phyloP scores from a whole-genome alignment of 2,888 invertebrate genomes.

The Nymphalis polychloros region DNA sequence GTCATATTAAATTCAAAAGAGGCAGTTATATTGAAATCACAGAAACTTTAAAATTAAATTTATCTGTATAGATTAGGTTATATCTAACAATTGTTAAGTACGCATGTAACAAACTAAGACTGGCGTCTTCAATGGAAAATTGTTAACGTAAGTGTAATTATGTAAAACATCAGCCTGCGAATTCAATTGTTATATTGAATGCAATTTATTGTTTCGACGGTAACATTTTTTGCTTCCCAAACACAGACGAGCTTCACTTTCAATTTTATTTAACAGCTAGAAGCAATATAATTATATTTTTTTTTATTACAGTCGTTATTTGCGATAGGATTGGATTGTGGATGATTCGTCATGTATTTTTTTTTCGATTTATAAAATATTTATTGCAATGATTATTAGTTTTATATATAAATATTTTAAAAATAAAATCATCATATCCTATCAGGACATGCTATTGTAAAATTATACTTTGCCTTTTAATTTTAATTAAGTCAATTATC shows the following conservation, averaged over 20 bases:
- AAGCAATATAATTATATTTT: conserved; percentile 33
- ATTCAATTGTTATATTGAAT: conserved; percentile 27
- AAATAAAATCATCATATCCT: no score
- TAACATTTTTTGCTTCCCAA: conserved; percentile 45
- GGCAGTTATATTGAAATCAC: no score
- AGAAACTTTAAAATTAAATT: no score
- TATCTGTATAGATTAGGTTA: no score
- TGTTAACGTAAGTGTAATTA: background rate
- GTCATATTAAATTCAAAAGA: no score
- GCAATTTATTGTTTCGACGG: conserved; percentile 28
- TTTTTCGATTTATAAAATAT: background rate
- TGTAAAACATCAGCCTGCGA: conserved; percentile 6
- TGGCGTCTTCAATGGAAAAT: background rate
- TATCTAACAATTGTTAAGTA: no score
- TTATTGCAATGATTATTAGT: background rate
- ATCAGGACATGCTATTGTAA: no score
- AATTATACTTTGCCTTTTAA: no score
- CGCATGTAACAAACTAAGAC: no score
- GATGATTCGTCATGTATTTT: conserved; percentile 15
- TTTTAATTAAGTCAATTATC: no score
- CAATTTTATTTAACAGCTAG: conserved; percentile 49
- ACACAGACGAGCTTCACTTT: conserved; percentile 52
- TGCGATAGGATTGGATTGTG: background rate
- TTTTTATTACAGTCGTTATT: conserved; percentile 30
- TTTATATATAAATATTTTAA: no score